Conservation (phyloP, 2,113 vertebrate genomes). For the Myodes glareolus region DNA sequence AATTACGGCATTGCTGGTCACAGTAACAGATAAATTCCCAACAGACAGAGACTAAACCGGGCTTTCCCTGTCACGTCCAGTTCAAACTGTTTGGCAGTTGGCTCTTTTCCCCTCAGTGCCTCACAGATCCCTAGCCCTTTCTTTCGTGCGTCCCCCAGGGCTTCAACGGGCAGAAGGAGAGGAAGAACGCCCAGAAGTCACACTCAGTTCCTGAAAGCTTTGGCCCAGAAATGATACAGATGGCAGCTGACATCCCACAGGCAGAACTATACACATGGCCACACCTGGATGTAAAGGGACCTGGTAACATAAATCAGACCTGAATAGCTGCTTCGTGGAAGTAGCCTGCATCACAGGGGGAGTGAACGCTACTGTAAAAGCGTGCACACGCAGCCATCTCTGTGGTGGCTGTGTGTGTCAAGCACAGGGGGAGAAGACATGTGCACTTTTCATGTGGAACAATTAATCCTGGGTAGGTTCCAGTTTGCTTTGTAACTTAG, state of each 20-base stretch:
- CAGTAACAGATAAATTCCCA: not conserved
- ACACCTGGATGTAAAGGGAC: not conserved
- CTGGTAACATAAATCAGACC: not conserved
- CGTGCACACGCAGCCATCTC: not conserved
- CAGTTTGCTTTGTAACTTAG: conserved; percentile 21
- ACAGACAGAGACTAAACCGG: not conserved
- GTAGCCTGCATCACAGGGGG: not conserved
- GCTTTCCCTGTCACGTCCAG: not conserved
- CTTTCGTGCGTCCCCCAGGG: not conserved
- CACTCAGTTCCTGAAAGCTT: conserved; percentile 35
- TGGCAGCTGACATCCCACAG: not conserved
- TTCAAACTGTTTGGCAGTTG: not conserved
- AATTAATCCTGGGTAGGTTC: not conserved
- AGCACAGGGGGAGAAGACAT: not conserved
- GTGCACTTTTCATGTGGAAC: conserved; percentile 16
- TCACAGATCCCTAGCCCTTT: not conserved
- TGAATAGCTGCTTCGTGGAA: not conserved
- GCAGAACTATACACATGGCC: not conserved
- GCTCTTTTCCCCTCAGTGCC: not conserved
- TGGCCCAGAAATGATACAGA: not conserved
- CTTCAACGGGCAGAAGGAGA: conserved; percentile 24
- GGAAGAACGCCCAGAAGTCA: not conserved
- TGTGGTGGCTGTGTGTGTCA: not conserved
- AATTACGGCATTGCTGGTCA: not conserved
- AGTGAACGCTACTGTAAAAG: not conserved